These are phyloP conservation scores for Drosophila koepferae DNA, from an alignment of 2,888 invertebrate species.

Conservation along the genomic window DNA sequence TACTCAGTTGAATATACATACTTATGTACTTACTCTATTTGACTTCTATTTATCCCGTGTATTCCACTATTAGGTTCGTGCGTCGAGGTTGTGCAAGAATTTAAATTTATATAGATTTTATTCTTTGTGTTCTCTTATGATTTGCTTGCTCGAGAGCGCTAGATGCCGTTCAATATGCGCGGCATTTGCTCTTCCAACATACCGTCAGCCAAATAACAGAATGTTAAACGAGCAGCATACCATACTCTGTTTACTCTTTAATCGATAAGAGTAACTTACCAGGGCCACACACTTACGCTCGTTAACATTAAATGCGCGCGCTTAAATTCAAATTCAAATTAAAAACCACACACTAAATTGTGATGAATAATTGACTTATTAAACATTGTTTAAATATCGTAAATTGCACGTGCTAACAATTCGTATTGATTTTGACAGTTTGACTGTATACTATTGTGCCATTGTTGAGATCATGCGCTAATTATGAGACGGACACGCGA, in stretches of 20 bases:
- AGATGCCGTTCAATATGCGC: background rate
- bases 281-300: background rate
- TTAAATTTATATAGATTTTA: background rate
- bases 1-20: background rate
- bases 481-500: conserved; percentile 64
- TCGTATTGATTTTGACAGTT: conserved; percentile 31
- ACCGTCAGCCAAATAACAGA: background rate
- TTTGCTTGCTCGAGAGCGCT: background rate
- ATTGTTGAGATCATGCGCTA: conserved; percentile 61
- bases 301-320: background rate
- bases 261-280: conserved; percentile 12
- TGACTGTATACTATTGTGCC: background rate
- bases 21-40: background rate
- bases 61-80: background rate
- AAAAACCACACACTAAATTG: background rate
- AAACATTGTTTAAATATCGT: background rate
- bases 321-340: background rate
- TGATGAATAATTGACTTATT: background rate
- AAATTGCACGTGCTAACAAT: background rate
- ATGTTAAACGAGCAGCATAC: background rate
- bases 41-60: too few species aligned
- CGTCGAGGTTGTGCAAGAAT: background rate
- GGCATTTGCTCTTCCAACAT: background rate
- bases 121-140: background rate
- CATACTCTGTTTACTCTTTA: conserved; percentile 2